These are phyloP conservation scores for Chironomus tepperi DNA, from an alignment of 1,140 invertebrate species.

Conservation along the genomic window DNA sequence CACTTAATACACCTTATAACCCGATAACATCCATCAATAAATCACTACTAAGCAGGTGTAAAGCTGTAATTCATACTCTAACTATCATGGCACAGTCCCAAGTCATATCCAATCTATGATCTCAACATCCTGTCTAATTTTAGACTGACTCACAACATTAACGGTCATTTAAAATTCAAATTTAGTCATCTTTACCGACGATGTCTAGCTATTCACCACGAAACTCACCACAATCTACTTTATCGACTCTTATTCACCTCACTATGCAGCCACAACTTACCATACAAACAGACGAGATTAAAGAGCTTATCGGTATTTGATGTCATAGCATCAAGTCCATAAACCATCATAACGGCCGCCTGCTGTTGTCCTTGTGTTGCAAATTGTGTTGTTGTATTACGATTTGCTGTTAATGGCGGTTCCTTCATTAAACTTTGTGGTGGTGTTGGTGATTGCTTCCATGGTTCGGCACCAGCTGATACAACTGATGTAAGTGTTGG, in stretches of 20 bases:
- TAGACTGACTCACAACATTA: too few species aligned
- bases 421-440: conserved; percentile 40
- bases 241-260: conserved; percentile 28
- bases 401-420: conserved; percentile 37
- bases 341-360: conserved; percentile 95
- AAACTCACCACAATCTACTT: conserved; percentile 31
- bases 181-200: too few species aligned
- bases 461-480: conserved; percentile 30
- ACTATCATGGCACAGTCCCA: too few species aligned
- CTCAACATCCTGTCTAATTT: too few species aligned
- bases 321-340: conserved; percentile 85
- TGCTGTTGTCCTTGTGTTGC: conserved; percentile 38
- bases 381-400: conserved; percentile 38
- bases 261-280: conserved; percentile 52
- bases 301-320: conserved; percentile 96
- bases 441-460: conserved; percentile 38
- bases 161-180: too few species aligned
- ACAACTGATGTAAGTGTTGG: too few species aligned
- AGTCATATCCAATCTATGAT: too few species aligned
- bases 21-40: too few species aligned
- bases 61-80: too few species aligned
- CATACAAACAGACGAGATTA: conserved; percentile 97
- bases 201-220: conserved; percentile 20
- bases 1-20: too few species aligned
- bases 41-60: too few species aligned